Base-by-base conservation (phyloP, 2,888 invertebrate genomes). In the Agrotis segetum region DNA sequence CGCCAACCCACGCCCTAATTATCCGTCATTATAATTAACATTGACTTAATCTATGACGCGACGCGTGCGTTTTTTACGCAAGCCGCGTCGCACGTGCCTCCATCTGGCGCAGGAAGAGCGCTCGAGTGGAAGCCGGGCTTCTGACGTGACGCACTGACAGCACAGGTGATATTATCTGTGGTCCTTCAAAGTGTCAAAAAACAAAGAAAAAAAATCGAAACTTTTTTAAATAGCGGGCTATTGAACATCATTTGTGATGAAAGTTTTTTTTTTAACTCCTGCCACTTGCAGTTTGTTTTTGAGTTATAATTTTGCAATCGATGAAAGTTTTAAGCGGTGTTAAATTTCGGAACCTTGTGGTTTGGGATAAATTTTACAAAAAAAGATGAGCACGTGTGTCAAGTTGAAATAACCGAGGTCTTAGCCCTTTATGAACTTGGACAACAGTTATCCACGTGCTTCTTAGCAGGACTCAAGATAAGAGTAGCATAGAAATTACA, bases 71-170 rank as follows among this genome's bases (percentile, higher is more conserved):
- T 84, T 84, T 84, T 84, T 79, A 58, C 71, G 40, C 69, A 60
- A 66, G 62, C 88, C 87, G 94, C 95, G 67, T 88, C 88, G 95
- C 95, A 93, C 95, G 95, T 92, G 95, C 94, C 90, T 89, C 93
- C 95, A 95, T 92, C 92, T 96, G 95, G 81, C 90, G 89, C 95
- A 93, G 95, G 96, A 96, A 95, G 93, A 88, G 88, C 94, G 89
- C 92, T 93, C 92, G 91, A 89, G 88, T 93, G 95, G 93, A 94
- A 94, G 92, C 92, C 92, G 93, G 95, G 95, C 95, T 95, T 95
- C 95, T 83, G 82, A 82, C 82, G 85, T 82, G 82, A 56, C 52
- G 79, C 76, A 53, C 56, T 83, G 86, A 82, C 85, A 87, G 84
- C 88, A 88, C 90, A 91, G 91, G 90, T 90, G 90, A 86, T 82